Percentiles rank a stretch among this genome's conserved stretches.
Conservation (phyloP, 2,797 vertebrate genomes). For the Chelon labrosus region DNA sequence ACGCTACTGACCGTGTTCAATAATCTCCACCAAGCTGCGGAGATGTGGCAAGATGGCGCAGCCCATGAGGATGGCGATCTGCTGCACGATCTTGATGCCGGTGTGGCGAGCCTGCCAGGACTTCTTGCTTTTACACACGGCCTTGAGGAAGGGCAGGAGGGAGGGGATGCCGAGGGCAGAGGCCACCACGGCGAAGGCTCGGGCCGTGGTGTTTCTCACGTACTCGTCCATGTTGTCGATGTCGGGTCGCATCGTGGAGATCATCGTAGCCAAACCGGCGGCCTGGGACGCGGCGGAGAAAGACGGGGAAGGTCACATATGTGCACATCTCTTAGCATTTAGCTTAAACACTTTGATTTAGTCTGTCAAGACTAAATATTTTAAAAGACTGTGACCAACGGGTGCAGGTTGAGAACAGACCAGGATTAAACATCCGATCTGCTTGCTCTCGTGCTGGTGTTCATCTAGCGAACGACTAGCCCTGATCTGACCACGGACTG, state of each 20-base stretch:
- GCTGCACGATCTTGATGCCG: constrained; percentile 99
- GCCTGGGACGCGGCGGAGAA: constrained; percentile 81
- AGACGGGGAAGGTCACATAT: background rate
- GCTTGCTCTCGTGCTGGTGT: constrained; percentile 73
- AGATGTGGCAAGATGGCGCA: constrained; percentile 98
- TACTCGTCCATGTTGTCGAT: constrained; percentile 99
- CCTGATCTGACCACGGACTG: constrained; percentile 72
- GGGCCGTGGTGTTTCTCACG: constrained; percentile 97
- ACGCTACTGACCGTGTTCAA: constrained; percentile 92
- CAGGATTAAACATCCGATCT: constrained; percentile 26
- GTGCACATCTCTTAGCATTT: background rate
- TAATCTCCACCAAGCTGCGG: constrained; percentile 99
- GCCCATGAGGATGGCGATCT: constrained; percentile 99
- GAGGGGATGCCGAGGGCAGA: constrained; percentile 98
- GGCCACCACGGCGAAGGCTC: constrained; percentile 98
- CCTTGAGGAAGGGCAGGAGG: constrained; percentile 97
- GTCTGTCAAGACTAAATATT: background rate
- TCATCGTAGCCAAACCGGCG: constrained; percentile 99
- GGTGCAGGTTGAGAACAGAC: constrained; percentile 80
- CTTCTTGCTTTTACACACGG: constrained; percentile 99
- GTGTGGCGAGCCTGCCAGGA: constrained; percentile 99
- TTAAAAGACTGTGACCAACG: constrained; percentile 69
- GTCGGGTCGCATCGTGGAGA: constrained; percentile 98
- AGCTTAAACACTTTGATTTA: background rate
- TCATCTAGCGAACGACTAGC: constrained; percentile 79